phyloP scores from a whole-genome alignment of 2,888 invertebrate genomes.

The Pseudanteris insignis region DNA sequence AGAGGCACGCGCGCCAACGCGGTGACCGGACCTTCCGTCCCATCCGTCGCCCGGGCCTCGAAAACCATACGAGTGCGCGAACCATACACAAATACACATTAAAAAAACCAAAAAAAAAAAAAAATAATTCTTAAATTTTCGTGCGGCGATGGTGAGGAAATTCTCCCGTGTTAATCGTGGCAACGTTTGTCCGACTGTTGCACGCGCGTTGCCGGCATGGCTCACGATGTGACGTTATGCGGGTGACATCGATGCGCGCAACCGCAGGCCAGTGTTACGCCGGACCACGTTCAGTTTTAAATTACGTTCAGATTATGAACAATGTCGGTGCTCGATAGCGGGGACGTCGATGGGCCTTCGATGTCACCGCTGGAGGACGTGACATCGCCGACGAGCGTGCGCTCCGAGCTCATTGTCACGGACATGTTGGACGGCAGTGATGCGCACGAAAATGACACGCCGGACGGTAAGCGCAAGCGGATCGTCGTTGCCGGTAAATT shows the following conservation, averaged over 20 bases:
- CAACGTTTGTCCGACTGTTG: too few species aligned
- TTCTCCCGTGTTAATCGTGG: too few species aligned
- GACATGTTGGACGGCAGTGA: slow-evolving; percentile 63
- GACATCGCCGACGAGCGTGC: slow-evolving; percentile 60
- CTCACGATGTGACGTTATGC: too few species aligned
- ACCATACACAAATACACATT: too few species aligned
- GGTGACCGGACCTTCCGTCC: slow-evolving; percentile 57
- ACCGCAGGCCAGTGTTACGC: slow-evolving; percentile 1
- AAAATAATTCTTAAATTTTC: too few species aligned
- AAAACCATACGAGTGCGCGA: slow-evolving; percentile 52
- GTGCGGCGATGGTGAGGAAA: too few species aligned
- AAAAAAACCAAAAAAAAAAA: too few species aligned
- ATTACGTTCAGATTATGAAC: slow-evolving; percentile 27
- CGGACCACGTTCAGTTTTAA: slow-evolving; percentile 6
- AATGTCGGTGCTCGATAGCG: slow-evolving; percentile 60
- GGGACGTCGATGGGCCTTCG: slow-evolving; percentile 56
- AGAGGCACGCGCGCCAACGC: slow-evolving; percentile 65
- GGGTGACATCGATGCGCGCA: slow-evolving; percentile 36
- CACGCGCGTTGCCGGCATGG: too few species aligned
- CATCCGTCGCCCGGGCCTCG: slow-evolving; percentile 49
- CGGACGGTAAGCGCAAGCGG: slow-evolving; percentile 56
- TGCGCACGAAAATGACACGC: slow-evolving; percentile 29
- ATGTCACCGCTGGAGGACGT: slow-evolving; percentile 64
- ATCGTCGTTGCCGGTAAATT: slow-evolving; percentile 54
- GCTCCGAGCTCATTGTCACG: slow-evolving; percentile 62